Evolutionary conservation across 2,888 invertebrate species (phyloP), one percentile per base, ranked within the genome.

Genomic region (Drosophila aldrichi): DNA sequence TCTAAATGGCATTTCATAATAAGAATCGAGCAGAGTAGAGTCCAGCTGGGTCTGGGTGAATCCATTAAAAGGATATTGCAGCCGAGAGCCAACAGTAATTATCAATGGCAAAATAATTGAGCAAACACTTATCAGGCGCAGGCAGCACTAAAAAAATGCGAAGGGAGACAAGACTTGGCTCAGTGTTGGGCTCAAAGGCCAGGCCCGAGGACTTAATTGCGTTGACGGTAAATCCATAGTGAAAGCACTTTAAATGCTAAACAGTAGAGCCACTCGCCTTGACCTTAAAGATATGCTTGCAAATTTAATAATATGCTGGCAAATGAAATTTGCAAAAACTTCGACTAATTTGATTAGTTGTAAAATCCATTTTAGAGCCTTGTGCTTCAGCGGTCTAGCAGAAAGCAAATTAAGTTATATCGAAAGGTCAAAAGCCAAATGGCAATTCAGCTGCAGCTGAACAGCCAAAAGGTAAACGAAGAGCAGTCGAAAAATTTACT

Each of bases 41-140:
- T 12, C 6, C 25, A 3, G 51, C 22, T 16, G 36, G 6, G 25
- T 8, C 22, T 25, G 20, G 20, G 56, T 48, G 52, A 72, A 67
- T 61, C 72, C 55, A 67, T 66, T 60, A 43, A 64, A 64, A 58
- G 46, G 44, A 54, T 55, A 61, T 60, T 60, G 63, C 44, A 29
- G 49, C 52, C 20, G 34, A 54, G 34, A 68, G 10, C 18, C 49
- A 54, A 58, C 69, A 70, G 74, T 81, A 82, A 80, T 84, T 82
- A 82, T 79, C 82, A 79, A 84, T 77, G 73, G 74, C 65, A 65
- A 79, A 81, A 77, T 84, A 80, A 87, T 84, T 82, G 79, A 83
- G 52, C 36, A 54, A 43, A 54, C 48, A 60, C 60, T 70, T 55
- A 70, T 56, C 69, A 60, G 43, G 49, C 36, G 40, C 38, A 46